phyloP scores from a whole-genome alignment of 92 coral and sea anemone species.

The Porites evermanni region DNA sequence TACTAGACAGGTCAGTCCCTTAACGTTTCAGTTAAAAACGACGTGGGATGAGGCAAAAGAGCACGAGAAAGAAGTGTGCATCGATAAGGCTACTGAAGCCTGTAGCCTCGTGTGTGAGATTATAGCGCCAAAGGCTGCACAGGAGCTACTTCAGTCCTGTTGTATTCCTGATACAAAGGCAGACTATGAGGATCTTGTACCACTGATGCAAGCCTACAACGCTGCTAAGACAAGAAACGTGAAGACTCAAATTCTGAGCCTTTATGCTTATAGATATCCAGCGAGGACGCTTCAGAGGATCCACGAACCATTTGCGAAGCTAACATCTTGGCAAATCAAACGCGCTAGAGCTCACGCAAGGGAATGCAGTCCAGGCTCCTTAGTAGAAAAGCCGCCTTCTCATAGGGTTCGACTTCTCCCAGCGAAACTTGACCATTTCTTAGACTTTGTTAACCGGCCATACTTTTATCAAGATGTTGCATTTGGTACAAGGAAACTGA shows the following conservation, averaged over 20 bases:
- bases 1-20: slow-evolving; percentile 50
- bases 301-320: slow-evolving; percentile 65
- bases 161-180: slow-evolving; percentile 23
- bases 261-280: slow-evolving; percentile 68
- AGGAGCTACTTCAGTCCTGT: slow-evolving; percentile 63
- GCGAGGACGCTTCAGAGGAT: slow-evolving; percentile 59
- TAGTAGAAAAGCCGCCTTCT: slow-evolving; percentile 42
- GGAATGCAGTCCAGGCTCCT: slow-evolving; percentile 66
- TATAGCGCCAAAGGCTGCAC: slow-evolving; percentile 76
- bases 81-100: slow-evolving; percentile 74
- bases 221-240: slow-evolving; percentile 58
- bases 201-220: slow-evolving; percentile 66
- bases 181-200: slow-evolving; percentile 40
- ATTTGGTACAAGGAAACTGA: slow-evolving; percentile 72
- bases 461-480: slow-evolving; percentile 87
- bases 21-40: slow-evolving; percentile 58
- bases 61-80: slow-evolving; percentile 68
- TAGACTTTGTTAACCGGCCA: slow-evolving; percentile 75
- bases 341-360: slow-evolving; percentile 71
- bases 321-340: slow-evolving; percentile 74
- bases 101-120: slow-evolving; percentile 70
- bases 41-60: slow-evolving; percentile 68
- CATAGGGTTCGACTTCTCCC: slow-evolving; percentile 67
- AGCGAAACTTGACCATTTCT: slow-evolving; percentile 72
- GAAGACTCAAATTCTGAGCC: slow-evolving; percentile 67